Conservation (phyloP, 2,888 invertebrate genomes). For the Drosophila diplacantha region DNA sequence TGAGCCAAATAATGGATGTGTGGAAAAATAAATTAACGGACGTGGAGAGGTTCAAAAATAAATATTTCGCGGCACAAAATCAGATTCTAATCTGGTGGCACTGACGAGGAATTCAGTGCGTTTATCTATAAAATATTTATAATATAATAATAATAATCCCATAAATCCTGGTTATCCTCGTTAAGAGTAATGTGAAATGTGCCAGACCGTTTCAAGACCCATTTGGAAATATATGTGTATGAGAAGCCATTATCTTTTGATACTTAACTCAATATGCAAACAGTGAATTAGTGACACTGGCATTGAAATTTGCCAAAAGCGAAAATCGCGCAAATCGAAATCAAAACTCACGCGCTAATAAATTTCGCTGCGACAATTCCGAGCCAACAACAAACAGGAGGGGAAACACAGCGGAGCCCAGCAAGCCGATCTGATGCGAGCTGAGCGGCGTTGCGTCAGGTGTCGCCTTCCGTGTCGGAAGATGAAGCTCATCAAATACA, state of each 20-base stretch:
- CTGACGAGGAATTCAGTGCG: neutral
- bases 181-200: neutral
- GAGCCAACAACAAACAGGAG: conserved; percentile 33
- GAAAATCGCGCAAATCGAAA: conserved; percentile 31
- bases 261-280: conserved; percentile 56
- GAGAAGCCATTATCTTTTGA: conserved; percentile 10
- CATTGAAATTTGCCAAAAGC: conserved; percentile 65
- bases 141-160: no score
- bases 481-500: conserved; percentile 49
- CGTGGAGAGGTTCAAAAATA: neutral
- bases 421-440: neutral
- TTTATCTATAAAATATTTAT: neutral
- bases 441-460: conserved; percentile 22
- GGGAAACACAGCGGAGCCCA: conserved; percentile 10
- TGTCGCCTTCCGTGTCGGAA: conserved; percentile 70
- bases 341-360: conserved; percentile 22
- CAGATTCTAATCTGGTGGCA: neutral
- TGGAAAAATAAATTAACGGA: conserved; percentile 12
- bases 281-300: conserved; percentile 53
- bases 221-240: neutral
- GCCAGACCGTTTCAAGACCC: neutral
- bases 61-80: neutral
- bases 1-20: conserved; percentile 16
- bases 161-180: neutral
- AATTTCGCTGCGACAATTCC: conserved; percentile 60